Percentiles rank a stretch among this genome's conserved stretches.
Conservation (phyloP, 2,888 invertebrate species). For the Ligdia adustata region DNA sequence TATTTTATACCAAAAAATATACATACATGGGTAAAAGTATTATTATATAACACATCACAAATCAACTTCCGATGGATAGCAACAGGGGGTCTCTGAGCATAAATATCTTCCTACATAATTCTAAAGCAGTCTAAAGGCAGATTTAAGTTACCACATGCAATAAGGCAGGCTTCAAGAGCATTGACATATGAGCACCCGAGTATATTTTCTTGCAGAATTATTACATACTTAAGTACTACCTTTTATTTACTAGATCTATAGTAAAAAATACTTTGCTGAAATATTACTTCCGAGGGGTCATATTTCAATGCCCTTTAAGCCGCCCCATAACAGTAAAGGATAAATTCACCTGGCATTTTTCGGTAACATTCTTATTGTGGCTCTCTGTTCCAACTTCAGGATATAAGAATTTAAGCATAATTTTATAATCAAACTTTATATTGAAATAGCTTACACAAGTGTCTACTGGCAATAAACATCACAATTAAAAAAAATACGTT, state of each 20-base stretch:
- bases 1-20: constrained; percentile 83
- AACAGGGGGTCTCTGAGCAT: constrained; percentile 46
- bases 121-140: constrained; percentile 30
- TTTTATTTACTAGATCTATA: too few relatives aligned
- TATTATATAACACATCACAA: constrained; percentile 74
- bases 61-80: constrained; percentile 64
- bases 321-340: too few relatives aligned
- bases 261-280: too few relatives aligned
- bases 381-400: constrained; percentile 8
- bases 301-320: too few relatives aligned
- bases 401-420: constrained; percentile 19
- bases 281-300: too few relatives aligned
- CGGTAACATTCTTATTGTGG: constrained; percentile 33
- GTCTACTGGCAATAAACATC: constrained; percentile 5
- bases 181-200: too few relatives aligned
- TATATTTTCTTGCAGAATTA: too few relatives aligned
- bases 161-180: too few relatives aligned
- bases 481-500: too few relatives aligned
- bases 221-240: too few relatives aligned
- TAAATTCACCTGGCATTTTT: too few relatives aligned
- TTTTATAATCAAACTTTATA: constrained; percentile 15
- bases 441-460: constrained; percentile 14
- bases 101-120: constrained; percentile 38
- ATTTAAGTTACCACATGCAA: too few relatives aligned
- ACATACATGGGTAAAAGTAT: constrained; percentile 75